Evolutionary conservation across 2,113 vertebrate species (phyloP).

Genomic region (Garra rufa): DNA sequence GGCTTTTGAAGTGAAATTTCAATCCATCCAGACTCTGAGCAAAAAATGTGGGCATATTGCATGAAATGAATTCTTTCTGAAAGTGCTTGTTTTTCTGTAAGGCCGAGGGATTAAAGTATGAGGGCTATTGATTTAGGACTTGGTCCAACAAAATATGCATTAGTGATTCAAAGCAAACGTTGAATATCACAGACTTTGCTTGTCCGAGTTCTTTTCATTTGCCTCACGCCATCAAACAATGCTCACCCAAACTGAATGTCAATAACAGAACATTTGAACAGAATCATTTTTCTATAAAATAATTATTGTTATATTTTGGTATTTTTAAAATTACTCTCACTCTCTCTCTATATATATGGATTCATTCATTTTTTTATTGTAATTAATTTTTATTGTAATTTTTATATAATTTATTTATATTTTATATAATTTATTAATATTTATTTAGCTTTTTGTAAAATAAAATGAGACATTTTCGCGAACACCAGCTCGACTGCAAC

Average conservation of each 20-base stretch:
- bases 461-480: too few relatives aligned
- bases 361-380: too few relatives aligned
- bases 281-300: too few relatives aligned
- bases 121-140: conserved; percentile 25
- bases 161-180: conserved; percentile 40
- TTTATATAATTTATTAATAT: too few relatives aligned
- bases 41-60: not conserved
- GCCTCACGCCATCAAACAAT: not conserved
- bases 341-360: too few relatives aligned
- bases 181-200: not conserved
- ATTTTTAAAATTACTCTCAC: too few relatives aligned
- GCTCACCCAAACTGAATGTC: not conserved
- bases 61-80: conserved; percentile 1
- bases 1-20: conserved; percentile 14
- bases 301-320: too few relatives aligned
- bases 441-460: too few relatives aligned
- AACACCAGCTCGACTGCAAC: too few relatives aligned
- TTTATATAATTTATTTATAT: too few relatives aligned
- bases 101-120: conserved; percentile 24
- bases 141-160: conserved; percentile 16
- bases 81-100: conserved; percentile 25
- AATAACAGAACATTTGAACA: too few relatives aligned
- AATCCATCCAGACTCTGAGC: conserved; percentile 14
- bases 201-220: conserved; percentile 26
- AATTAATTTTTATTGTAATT: too few relatives aligned